A percentile compares a stretch with the other conserved stretches of the same genome.
phyloP scores from a whole-genome alignment of 2,797 vertebrate species.

The Chelonia mydas region DNA sequence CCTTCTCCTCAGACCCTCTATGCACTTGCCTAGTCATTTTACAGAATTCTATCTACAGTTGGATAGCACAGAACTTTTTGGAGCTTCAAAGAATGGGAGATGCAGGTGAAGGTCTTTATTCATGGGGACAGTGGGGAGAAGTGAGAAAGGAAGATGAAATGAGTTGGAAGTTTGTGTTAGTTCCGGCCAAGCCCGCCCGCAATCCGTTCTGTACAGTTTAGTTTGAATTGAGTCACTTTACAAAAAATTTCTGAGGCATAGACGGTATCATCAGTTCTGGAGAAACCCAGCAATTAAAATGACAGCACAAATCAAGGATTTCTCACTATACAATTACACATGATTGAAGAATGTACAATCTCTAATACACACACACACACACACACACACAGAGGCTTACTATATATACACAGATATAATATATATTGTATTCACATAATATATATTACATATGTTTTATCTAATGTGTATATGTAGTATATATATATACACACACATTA shows the following conservation, averaged over 20 bases:
- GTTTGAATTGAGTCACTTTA: background rate
- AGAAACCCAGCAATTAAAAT: conserved; percentile 63
- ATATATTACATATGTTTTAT: background rate
- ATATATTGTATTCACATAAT: background rate
- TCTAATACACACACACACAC: conserved; percentile 14
- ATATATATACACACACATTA: background rate
- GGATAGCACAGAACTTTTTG: conserved; percentile 27
- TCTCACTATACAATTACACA: conserved; percentile 56
- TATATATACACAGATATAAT: conserved; percentile 11
- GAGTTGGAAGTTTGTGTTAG: rapidly evolving
- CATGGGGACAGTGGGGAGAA: background rate
- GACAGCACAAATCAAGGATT: conserved; percentile 40
- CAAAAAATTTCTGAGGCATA: background rate
- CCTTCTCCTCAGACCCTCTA: background rate
- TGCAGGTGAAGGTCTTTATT: background rate
- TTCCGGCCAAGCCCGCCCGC: background rate
- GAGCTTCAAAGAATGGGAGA: background rate
- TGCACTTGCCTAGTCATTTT: background rate
- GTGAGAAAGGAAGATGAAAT: background rate
- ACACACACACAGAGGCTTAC: background rate
- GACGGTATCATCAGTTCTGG: background rate
- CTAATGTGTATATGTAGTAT: conserved; percentile 8
- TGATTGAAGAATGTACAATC: conserved; percentile 1
- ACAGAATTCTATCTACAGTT: background rate
- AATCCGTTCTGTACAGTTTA: background rate